Evolutionary conservation across 2,797 vertebrate genomes (phyloP).

Genomic region (Okamejei kenojei): DNA sequence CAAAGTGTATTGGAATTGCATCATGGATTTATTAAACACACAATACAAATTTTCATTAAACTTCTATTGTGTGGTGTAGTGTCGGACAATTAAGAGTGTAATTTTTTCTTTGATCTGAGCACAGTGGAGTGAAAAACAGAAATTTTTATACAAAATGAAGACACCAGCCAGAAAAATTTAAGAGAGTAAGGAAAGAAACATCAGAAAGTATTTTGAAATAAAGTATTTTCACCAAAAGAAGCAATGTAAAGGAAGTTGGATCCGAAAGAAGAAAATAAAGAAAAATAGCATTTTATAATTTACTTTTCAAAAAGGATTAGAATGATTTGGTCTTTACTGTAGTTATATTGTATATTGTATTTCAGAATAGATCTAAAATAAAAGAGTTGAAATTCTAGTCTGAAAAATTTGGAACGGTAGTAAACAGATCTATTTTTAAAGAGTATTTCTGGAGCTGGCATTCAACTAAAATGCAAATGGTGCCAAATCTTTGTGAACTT

Average conservation of each 20-base stretch:
- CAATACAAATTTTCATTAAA: not conserved
- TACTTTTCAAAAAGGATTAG: not conserved
- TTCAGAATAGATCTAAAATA: not conserved
- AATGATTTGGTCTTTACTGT: not conserved
- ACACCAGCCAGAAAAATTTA: not conserved
- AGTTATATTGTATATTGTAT: not conserved
- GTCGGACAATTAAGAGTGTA: not conserved
- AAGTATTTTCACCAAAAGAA: not conserved
- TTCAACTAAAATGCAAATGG: not conserved
- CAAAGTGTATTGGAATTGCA: not conserved
- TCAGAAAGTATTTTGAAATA: not conserved
- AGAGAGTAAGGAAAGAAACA: not conserved
- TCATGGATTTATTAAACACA: no score
- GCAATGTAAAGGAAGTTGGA: not conserved
- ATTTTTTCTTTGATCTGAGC: not conserved
- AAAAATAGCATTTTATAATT: not conserved
- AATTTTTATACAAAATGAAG: not conserved
- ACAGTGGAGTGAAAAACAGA: not conserved
- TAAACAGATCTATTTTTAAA: not conserved
- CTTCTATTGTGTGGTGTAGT: not conserved
- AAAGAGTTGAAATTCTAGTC: not conserved
- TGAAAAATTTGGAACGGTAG: not conserved
- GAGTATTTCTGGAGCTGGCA: not conserved
- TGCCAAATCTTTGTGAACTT: conserved; percentile 30
- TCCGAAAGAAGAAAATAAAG: not conserved